A percentile compares a stretch with the other conserved stretches of the same genome.
phyloP scores from a whole-genome alignment of 2,888 invertebrate species.

The Dione vanillae region DNA sequence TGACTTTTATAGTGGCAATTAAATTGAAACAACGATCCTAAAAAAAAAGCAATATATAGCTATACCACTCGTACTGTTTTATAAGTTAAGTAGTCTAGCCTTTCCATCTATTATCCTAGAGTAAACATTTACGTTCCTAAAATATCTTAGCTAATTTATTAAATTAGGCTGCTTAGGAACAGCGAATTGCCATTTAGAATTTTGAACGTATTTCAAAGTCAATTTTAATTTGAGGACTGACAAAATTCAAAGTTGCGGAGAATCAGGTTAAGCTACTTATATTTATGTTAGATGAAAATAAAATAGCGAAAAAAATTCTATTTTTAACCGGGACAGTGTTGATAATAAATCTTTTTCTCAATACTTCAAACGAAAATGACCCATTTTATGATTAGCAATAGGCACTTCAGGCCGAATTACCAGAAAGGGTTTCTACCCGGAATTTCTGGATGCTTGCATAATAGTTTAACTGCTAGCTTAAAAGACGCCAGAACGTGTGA shows the following conservation, averaged over 20 bases:
- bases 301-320: too few relatives aligned
- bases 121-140: constrained; percentile 4
- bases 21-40: not conserved
- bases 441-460: too few relatives aligned
- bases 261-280: not conserved
- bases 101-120: not conserved
- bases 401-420: too few relatives aligned
- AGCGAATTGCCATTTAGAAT: not conserved
- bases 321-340: too few relatives aligned
- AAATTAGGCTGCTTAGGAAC: not conserved
- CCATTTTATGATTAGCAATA: too few relatives aligned
- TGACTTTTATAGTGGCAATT: not conserved
- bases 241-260: not conserved
- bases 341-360: too few relatives aligned
- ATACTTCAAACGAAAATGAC: too few relatives aligned
- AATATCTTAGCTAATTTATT: not conserved
- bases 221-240: not conserved
- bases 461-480: too few relatives aligned
- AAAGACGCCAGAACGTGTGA: too few relatives aligned
- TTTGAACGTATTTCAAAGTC: constrained; percentile 4
- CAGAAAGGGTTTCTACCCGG: too few relatives aligned
- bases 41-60: too few relatives aligned
- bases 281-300: not conserved
- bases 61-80: too few relatives aligned
- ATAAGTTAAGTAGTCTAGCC: not conserved